Percentiles rank a stretch among this genome's conserved stretches.
Conservation (phyloP, 2,113 vertebrate species). For the Barnardius zonarius region DNA sequence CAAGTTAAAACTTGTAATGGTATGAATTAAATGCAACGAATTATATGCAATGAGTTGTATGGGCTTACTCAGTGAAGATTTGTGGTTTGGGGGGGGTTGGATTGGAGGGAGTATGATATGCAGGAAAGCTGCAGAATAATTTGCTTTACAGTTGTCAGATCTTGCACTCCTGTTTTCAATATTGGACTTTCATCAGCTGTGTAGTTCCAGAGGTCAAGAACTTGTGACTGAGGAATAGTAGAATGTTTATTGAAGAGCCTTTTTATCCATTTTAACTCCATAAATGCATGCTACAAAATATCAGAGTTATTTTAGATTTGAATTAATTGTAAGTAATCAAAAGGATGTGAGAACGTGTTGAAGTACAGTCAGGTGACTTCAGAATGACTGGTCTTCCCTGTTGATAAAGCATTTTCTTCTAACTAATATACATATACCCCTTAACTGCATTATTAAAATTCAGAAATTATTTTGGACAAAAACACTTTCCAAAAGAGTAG, state of each 20-base stretch:
- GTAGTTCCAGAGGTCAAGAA: neutral
- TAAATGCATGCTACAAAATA: neutral
- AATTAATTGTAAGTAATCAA: neutral
- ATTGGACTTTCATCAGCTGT: neutral
- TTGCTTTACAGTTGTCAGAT: neutral
- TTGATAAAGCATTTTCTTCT: neutral
- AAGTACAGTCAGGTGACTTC: neutral
- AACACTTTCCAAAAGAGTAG: neutral
- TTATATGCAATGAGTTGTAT: neutral
- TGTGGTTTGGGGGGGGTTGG: neutral
- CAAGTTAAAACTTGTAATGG: neutral
- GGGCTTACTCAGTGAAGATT: neutral
- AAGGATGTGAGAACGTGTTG: neutral
- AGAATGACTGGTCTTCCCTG: neutral
- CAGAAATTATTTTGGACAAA: neutral
- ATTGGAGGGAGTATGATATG: rapidly evolving
- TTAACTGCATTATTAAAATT: neutral
- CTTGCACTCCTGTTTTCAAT: neutral
- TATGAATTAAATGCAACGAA: neutral
- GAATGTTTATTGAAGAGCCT: neutral
- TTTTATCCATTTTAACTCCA: neutral
- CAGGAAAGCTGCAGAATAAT: neutral
- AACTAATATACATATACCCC: neutral
- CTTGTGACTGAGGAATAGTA: neutral
- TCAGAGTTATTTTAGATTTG: neutral